Evolutionary conservation across 2,888 invertebrate species (phyloP), one percentile per base, ranked within the genome.

Genomic region (Leucania comma): DNA sequence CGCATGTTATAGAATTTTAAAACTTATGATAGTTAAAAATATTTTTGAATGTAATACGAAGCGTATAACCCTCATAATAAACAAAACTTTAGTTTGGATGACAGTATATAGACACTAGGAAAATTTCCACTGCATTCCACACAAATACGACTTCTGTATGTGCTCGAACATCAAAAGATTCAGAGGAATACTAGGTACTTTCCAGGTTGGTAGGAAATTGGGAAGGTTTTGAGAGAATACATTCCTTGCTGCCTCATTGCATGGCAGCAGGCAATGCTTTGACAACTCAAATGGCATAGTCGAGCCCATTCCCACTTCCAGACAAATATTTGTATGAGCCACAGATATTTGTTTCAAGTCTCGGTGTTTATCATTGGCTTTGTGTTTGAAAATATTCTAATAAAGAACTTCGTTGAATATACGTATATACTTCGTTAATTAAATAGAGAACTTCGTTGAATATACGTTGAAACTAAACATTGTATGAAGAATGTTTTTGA

Each of bases 1-100:
- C 87, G 83, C 84, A 71, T 84, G 72, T 85, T 84, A 87, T 79
- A 88, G 60, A 86, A 78, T 70, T 80, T 78, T 54, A 66, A 78
- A 72, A 63, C 35, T 63, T 72, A 78, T 71, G 22, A 42, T 24
- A 38, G n/a, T 63, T n/a, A 59, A 32, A 71, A 71, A 75, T 58
- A 57, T 22, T n/a, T 38, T 29, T 1, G 8, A 26, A 22, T 38
- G 26, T 20, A 6, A 42, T 20, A 17, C 29, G 57, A 29, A 17
- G 6, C 12, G 14, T 35, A 22, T 46, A 12, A 12, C 3, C 6
- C 9, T 5, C 14, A 8, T 26, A n/a, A 26, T 3, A 42, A 20
- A 42, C 17, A 42, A 42, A 5, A 42, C 17, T 42, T 42, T 42
- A 42, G 1, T 42, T 42, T 42, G 42, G 42, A 17, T 20, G 17